Conservation (phyloP, 2,113 vertebrate species). For the Antennarius striatus region DNA sequence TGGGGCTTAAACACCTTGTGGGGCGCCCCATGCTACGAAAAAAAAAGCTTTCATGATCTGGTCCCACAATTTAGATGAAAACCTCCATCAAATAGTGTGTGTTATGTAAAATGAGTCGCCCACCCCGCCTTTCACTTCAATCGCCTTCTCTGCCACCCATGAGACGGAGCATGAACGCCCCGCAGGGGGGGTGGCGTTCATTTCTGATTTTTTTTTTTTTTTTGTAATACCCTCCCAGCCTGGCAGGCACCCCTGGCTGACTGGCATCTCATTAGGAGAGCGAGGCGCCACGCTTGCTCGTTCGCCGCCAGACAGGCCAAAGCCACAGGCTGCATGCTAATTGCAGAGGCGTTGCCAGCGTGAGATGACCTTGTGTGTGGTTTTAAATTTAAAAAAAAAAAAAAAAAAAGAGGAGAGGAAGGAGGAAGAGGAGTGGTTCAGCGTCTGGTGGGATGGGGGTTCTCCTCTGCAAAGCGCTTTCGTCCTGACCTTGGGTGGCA, state of each 20-base stretch:
- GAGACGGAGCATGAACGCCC: slow-evolving; percentile 5
- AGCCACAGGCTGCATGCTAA: slow-evolving; percentile 76
- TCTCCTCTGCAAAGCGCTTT: slow-evolving; percentile 30
- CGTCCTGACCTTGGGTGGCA: slow-evolving; percentile 64
- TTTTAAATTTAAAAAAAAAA: slow-evolving; percentile 6
- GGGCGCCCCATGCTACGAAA: neutral
- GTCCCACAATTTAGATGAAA: slow-evolving; percentile 20
- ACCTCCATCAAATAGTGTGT: slow-evolving; percentile 21
- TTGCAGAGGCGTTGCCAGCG: slow-evolving; percentile 66
- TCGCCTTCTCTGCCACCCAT: slow-evolving; percentile 49
- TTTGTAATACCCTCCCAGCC: slow-evolving; percentile 41
- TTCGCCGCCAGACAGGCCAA: slow-evolving; percentile 68
- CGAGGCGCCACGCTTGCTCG: slow-evolving; percentile 40
- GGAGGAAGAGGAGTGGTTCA: slow-evolving; percentile 49
- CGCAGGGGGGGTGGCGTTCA: neutral
- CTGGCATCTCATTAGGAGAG: slow-evolving; percentile 75
- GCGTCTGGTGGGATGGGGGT: slow-evolving; percentile 51
- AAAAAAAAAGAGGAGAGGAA: slow-evolving; percentile 11
- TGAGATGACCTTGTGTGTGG: slow-evolving; percentile 68
- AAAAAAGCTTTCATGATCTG: slow-evolving; percentile 21
- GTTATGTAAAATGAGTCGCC: slow-evolving; percentile 47
- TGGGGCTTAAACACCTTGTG: neutral
- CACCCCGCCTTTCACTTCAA: slow-evolving; percentile 30
- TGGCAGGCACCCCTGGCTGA: slow-evolving; percentile 53
- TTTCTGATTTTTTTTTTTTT: slow-evolving; percentile 2